Evolutionary conservation across 2,888 invertebrate species (phyloP).

Genomic region (Serrognathus titanus): DNA sequence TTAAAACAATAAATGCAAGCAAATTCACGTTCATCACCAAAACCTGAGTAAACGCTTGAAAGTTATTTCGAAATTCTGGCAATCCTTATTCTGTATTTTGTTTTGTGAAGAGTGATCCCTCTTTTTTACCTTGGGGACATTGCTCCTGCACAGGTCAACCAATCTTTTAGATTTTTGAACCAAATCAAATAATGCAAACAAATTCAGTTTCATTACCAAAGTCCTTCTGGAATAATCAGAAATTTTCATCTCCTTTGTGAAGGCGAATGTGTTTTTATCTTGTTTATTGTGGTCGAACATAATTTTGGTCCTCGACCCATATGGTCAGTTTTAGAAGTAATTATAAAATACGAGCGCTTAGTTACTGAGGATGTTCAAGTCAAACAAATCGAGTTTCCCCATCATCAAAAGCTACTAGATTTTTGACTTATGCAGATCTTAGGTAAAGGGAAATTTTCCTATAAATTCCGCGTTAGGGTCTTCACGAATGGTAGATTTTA

Average conservation of each 20-base stretch:
- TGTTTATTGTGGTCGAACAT: conserved; percentile 50
- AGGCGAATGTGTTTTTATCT: conserved; percentile 36
- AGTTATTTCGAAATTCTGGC: conserved; percentile 43
- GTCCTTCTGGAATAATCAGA: conserved; percentile 29
- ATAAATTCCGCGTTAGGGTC: too few species aligned
- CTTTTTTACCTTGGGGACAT: conserved; percentile 36
- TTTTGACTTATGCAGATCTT: too few species aligned
- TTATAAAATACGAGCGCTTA: too few species aligned
- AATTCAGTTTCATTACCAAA: conserved; percentile 34
- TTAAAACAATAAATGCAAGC: too few species aligned
- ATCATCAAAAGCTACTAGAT: too few species aligned
- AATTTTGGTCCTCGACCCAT: conserved; percentile 46
- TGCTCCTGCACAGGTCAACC: conserved; percentile 43
- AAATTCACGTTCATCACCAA: too few species aligned
- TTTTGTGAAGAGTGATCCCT: conserved; percentile 40
- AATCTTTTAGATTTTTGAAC: conserved; percentile 42
- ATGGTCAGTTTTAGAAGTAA: conserved; percentile 46
- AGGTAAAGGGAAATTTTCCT: too few species aligned
- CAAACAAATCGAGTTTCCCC: too few species aligned
- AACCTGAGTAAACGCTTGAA: conserved; percentile 33
- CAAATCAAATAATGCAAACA: conserved; percentile 49
- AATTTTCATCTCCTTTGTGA: conserved; percentile 25
- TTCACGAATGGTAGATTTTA: too few species aligned
- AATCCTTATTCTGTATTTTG: conserved; percentile 41
- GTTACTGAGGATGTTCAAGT: too few species aligned